These are phyloP conservation scores for Epistrophe grossulariae DNA, from an alignment of 2,888 invertebrate species.

Conservation along the genomic window DNA sequence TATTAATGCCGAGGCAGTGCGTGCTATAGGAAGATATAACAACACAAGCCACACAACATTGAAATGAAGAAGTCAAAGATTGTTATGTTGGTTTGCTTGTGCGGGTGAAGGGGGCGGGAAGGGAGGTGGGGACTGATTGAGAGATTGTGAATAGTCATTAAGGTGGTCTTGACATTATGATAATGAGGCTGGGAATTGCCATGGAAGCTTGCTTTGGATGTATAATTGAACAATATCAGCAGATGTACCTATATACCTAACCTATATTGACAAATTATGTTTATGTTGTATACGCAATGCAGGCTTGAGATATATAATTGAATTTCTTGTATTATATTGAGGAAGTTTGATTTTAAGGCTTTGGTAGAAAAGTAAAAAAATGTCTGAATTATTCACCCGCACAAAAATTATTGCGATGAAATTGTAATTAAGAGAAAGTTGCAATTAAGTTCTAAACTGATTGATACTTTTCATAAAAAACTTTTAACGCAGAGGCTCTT, in stretches of 20 bases:
- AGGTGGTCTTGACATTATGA: slow-evolving; percentile 61
- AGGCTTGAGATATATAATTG: neutral
- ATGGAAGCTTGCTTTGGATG: slow-evolving; percentile 17
- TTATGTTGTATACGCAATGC: neutral
- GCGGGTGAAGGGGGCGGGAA: neutral
- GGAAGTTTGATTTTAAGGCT: neutral
- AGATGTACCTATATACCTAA: neutral
- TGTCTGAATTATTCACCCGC: neutral
- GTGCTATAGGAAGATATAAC: slow-evolving; percentile 8
- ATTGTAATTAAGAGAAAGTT: no score
- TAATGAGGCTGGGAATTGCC: slow-evolving; percentile 60
- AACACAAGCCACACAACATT: slow-evolving; percentile 12
- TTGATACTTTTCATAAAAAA: no score
- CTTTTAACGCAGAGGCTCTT: no score
- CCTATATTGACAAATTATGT: neutral
- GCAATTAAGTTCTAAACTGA: no score
- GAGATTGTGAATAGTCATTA: slow-evolving; percentile 54
- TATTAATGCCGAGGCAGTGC: slow-evolving; percentile 41
- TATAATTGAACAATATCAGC: slow-evolving; percentile 3
- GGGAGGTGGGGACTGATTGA: slow-evolving; percentile 36
- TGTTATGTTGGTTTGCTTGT: slow-evolving; percentile 33
- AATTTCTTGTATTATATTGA: neutral
- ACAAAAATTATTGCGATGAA: neutral
- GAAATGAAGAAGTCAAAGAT: slow-evolving; percentile 56
- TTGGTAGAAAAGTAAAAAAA: neutral